Evolutionary conservation across 2,113 vertebrate genomes (phyloP), one percentile per base, ranked within the genome.

Genomic region (Nothocercus nigrocapillus): DNA sequence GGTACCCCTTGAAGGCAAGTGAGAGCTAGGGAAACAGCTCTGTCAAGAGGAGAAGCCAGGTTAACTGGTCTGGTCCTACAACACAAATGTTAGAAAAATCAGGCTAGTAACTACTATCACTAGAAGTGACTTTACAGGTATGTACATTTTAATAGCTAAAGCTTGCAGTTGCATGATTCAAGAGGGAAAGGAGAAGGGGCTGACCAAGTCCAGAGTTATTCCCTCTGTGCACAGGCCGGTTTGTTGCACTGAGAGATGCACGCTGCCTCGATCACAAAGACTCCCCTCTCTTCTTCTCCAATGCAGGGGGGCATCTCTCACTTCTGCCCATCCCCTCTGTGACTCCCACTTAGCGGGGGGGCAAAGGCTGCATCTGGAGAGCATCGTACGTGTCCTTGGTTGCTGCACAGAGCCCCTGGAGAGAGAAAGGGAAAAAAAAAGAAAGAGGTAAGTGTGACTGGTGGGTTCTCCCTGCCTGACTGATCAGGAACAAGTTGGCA

Each of bases 371-470:
- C 98, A 99, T 98, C 82, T 99, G 98, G 69, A 99, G 98, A 5
- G 98, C 95, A 8, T 99, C 98, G 0, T 99, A 99, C 16, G 98
- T 99, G 93, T 99, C 99, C 97, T 98, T 99, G 82, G 98, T 98
- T 6, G 97, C 98, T 0, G 96, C 0, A 34, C 98, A 99, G 96
- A 99, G 98, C 34, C 97, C 99, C 99, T 99, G 91, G 53, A 16
- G 75, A 75, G 92, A 47, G 94, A 16, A 97, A 73, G 82, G 42
- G n/a, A n/a, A n/a, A 30, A 88, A 36, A 62, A 24, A 66, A 69
- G 20, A 4, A 7, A 27, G 88, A 90, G 63, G 38, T 36, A 1
- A 45, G 13, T 1, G 9, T 5, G 20, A 49, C 47, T 4, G 4
- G 38, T 30, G 16, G 1, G 14, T 11, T 28, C n/a, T 22, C 51